A percentile compares a stretch with the other conserved stretches of the same genome.
These are phyloP conservation scores for Pterophyllum scalare DNA, from an alignment of 2,113 vertebrate species.

Conservation along the genomic window DNA sequence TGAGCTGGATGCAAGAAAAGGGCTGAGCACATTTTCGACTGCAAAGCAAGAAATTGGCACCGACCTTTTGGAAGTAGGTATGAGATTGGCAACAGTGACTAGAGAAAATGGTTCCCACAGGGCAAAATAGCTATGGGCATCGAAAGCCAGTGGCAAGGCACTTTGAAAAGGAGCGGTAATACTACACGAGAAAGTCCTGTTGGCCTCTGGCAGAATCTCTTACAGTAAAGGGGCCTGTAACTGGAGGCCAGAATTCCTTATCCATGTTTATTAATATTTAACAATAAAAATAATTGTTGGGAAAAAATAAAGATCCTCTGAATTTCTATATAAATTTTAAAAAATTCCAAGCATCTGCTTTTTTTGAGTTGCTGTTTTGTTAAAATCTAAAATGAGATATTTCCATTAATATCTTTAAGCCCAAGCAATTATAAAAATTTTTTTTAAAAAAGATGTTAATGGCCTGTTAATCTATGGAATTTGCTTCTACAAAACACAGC, in stretches of 20 bases:
- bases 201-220: constrained; percentile 52
- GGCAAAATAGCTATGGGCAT: constrained; percentile 71
- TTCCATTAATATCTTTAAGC: neutral
- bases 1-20: constrained; percentile 64
- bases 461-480: neutral
- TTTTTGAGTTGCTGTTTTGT: neutral
- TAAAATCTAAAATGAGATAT: neutral
- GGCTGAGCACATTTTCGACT: constrained; percentile 52
- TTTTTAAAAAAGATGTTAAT: neutral
- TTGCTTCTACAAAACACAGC: neutral
- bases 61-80: constrained; percentile 67
- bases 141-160: constrained; percentile 49
- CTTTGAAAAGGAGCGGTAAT: constrained; percentile 54
- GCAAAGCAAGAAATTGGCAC: constrained; percentile 64
- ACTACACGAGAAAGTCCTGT: constrained; percentile 38
- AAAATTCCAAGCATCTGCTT: neutral
- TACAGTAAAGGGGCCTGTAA: constrained; percentile 47
- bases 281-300: constrained; percentile 9
- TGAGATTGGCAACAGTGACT: constrained; percentile 70
- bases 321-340: neutral
- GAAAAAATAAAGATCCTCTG: neutral
- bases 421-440: neutral
- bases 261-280: constrained; percentile 31
- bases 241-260: constrained; percentile 34
- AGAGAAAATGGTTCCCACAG: constrained; percentile 67